Evolutionary conservation across 2,113 vertebrate genomes (phyloP), one percentile per base, ranked within the genome.

Genomic region (Rana temporaria): DNA sequence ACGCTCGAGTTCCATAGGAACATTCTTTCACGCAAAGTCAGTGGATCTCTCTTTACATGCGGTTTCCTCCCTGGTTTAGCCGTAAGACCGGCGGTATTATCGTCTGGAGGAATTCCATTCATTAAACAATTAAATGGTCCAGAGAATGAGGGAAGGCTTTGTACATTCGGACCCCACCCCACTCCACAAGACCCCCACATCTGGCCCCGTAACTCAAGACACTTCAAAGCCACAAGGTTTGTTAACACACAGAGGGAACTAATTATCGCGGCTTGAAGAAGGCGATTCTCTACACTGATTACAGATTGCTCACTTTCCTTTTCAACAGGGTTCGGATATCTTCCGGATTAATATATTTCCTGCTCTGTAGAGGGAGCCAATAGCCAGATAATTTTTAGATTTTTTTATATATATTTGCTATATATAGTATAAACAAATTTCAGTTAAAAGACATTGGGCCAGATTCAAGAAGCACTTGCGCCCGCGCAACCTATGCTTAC

Each of bases 111-210:
- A 60, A 52, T 71, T 60, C 38, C 38, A 71, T 71, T 52, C 16
- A 62, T 71, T 26, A 52, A 24, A 56, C 38, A 71, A 80, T 62
- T 48, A 38, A 9, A 17, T 48, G 22, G 15, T 14, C n/a, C 17
- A 22, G 6, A 55, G 64, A 79, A 56, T 24, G 63, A 78, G 64
- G 62, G 64, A 79, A 68, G 38, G 77, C 56, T 68, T 67, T 68
- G 11, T 68, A 2, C 20, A 9, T 16, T 63, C 38, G 56, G 34
- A 53, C 18, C 20, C 19, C 6, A 30, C 63, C 62, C 22, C 24
- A 6, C 26, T 52, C 17, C 16, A 12, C 19, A 32, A 57, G 20
- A 53, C n/a, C 12, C 56, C 66, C 66, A 53, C 78, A 80, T 80
- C 78, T 80, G 78, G 78, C 26, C 60, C 12, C 67, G 77, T 18